Evolutionary conservation across 2,797 vertebrate species (phyloP).

Genomic region (Heliangelus exortis): DNA sequence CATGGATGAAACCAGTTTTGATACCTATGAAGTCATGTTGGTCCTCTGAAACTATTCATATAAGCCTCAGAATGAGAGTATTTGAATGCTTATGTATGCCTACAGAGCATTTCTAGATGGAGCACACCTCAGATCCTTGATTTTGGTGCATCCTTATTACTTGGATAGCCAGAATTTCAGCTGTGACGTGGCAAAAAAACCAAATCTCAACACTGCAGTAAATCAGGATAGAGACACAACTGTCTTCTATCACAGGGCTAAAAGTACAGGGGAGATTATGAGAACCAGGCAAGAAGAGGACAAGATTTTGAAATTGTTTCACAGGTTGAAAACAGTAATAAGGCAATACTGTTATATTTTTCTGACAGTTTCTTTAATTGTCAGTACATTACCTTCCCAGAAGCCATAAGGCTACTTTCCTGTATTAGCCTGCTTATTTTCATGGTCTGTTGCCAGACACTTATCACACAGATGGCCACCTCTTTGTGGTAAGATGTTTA

Average conservation of each 20-base stretch:
- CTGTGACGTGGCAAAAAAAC: fast-evolving
- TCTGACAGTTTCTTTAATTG: background rate
- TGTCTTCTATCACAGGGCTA: background rate
- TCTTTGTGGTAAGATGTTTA: background rate
- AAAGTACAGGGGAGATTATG: background rate
- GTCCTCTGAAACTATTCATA: background rate
- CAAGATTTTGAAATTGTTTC: background rate
- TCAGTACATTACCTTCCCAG: background rate
- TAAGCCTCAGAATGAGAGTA: background rate
- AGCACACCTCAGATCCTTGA: background rate
- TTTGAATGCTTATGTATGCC: background rate
- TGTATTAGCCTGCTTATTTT: background rate
- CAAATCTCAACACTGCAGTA: background rate
- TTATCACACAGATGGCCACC: background rate
- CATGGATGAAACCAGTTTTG: background rate
- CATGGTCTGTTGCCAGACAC: background rate
- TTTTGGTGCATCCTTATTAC: background rate
- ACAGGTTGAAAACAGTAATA: background rate
- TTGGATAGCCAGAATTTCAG: background rate
- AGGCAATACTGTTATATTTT: background rate
- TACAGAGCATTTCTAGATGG: background rate
- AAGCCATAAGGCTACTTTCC: background rate
- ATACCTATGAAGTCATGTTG: background rate
- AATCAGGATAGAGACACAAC: background rate
- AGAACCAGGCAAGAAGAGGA: background rate